phyloP scores from a whole-genome alignment of 2,113 vertebrate species.

The Odontesthes bonariensis region DNA sequence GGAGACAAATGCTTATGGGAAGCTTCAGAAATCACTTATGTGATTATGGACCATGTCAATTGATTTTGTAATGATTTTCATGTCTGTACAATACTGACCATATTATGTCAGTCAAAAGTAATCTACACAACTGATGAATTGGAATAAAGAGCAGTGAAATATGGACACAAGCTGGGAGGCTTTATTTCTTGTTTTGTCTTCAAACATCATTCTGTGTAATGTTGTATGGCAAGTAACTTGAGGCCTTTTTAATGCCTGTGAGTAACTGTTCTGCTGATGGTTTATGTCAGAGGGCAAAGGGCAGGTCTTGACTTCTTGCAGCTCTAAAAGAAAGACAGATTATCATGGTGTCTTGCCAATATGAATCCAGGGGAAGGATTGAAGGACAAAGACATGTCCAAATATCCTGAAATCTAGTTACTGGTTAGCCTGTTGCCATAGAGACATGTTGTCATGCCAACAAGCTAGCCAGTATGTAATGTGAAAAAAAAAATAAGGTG shows the following conservation, averaged over 20 bases:
- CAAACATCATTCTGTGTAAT: neutral
- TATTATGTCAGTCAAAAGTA: constrained; percentile 46
- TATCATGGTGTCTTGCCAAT: constrained; percentile 23
- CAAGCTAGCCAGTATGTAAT: constrained; percentile 44
- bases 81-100: constrained; percentile 42
- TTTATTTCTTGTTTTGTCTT: constrained; percentile 49
- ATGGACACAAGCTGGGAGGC: constrained; percentile 28
- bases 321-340: constrained; percentile 33
- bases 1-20: constrained; percentile 64
- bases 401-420: constrained; percentile 38
- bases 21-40: constrained; percentile 55
- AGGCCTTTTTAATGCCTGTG: neutral
- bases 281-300: neutral
- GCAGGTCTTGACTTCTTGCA: constrained; percentile 16
- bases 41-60: constrained; percentile 60
- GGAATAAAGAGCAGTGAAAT: constrained; percentile 38
- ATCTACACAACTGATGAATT: constrained; percentile 49
- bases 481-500: constrained; percentile 15
- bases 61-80: constrained; percentile 72
- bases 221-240: neutral
- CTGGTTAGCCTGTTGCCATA: constrained; percentile 73
- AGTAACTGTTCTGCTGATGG: constrained; percentile 5
- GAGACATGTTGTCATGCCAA: constrained; percentile 74
- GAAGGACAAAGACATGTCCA: constrained; percentile 50
- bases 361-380: constrained; percentile 13